These are phyloP conservation scores for Xenentodon cancila DNA, from an alignment of 2,797 vertebrate genomes.

Conservation along the genomic window DNA sequence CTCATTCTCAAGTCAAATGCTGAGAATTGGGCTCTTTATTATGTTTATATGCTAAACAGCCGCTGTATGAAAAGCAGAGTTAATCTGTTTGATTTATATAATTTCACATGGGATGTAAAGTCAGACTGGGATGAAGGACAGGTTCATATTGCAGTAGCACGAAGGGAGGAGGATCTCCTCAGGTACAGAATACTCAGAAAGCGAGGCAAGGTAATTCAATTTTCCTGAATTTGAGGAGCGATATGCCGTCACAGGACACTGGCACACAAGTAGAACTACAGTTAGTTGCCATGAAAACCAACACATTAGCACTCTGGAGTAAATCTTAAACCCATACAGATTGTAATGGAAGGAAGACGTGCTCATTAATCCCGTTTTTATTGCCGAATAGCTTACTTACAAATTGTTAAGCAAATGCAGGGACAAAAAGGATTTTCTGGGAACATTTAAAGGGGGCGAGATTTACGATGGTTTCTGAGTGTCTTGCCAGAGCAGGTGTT, in stretches of 20 bases:
- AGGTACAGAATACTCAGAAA: constrained; percentile 27
- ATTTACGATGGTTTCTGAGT: no score
- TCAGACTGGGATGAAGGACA: constrained; percentile 28
- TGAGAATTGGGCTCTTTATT: constrained; percentile 44
- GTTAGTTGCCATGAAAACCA: no score
- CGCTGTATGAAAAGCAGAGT: constrained; percentile 3
- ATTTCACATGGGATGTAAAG: constrained; percentile 27
- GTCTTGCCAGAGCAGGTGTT: no score
- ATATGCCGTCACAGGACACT: neutral
- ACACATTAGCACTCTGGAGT: no score
- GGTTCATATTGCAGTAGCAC: neutral
- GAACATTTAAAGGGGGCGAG: no score
- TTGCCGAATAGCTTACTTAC: no score
- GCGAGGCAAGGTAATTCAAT: constrained; percentile 38
- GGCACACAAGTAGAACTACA: neutral
- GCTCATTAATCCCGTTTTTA: no score
- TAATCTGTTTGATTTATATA: constrained; percentile 44
- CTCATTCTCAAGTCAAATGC: constrained; percentile 10
- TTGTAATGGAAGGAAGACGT: no score
- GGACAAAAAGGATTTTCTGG: no score
- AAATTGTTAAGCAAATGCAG: no score
- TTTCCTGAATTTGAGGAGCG: constrained; percentile 14
- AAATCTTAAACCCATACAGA: no score
- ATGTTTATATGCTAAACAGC: constrained; percentile 64
- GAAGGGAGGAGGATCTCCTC: constrained; percentile 24